Conservation (phyloP, 2,888 invertebrate species). For the Lasioglossum zephyrum region DNA sequence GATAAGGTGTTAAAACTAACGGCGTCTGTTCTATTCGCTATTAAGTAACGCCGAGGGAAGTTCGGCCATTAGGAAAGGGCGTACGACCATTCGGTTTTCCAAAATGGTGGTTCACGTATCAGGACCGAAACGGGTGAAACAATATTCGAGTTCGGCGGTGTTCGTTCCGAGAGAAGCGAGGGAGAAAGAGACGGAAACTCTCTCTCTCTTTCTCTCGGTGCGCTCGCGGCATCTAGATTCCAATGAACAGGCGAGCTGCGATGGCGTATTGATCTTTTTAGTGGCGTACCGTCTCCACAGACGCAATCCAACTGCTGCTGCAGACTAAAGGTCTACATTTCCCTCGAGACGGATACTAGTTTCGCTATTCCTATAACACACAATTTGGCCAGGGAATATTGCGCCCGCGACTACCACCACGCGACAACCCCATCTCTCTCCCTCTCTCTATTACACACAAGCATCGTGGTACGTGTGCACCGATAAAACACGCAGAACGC, state of each 20-base stretch:
- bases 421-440: not conserved
- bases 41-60: slow-evolving; percentile 5
- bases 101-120: slow-evolving; percentile 16
- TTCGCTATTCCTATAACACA: slow-evolving; percentile 84
- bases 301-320: slow-evolving; percentile 80
- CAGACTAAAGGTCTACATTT: slow-evolving; percentile 84
- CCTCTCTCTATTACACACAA: not conserved
- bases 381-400: slow-evolving; percentile 82
- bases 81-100: slow-evolving; percentile 12
- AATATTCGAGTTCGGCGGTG: slow-evolving; percentile 38
- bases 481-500: slow-evolving; percentile 41
- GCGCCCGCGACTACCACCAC: slow-evolving; percentile 60
- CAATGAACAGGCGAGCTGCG: slow-evolving; percentile 75
- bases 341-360: slow-evolving; percentile 82
- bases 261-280: slow-evolving; percentile 85
- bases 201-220: slow-evolving; percentile 59
- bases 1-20: slow-evolving; percentile 14
- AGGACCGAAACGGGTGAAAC: slow-evolving; percentile 8
- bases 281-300: slow-evolving; percentile 81
- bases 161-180: slow-evolving; percentile 52
- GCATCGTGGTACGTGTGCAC: not conserved
- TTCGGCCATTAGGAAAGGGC: slow-evolving; percentile 7
- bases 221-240: slow-evolving; percentile 78
- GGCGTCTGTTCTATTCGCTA: slow-evolving; percentile 4
- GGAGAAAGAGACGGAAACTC: slow-evolving; percentile 11